phyloP scores from a whole-genome alignment of 2,888 invertebrate genomes.

The Pecten maximus region DNA sequence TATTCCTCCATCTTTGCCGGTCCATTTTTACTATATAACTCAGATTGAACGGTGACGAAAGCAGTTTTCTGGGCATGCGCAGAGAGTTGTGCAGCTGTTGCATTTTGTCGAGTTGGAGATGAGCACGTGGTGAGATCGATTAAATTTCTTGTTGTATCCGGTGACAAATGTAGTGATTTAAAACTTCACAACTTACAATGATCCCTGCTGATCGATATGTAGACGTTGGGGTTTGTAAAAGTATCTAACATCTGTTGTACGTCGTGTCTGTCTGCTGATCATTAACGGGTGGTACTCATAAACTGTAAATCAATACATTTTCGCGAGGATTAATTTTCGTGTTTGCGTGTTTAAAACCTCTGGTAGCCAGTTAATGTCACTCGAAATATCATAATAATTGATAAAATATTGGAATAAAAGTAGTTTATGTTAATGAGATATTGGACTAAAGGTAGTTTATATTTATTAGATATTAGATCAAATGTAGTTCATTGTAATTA shows the following conservation, averaged over 20 bases:
- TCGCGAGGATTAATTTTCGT: not conserved
- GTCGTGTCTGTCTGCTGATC: not conserved
- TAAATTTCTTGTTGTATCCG: not conserved
- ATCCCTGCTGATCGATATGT: not conserved
- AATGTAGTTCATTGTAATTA: too few species aligned
- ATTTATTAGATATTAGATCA: too few species aligned
- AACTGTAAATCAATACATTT: not conserved
- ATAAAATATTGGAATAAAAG: too few species aligned
- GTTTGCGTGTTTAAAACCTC: not conserved
- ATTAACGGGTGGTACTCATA: not conserved
- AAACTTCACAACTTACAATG: not conserved
- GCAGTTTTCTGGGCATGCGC: not conserved
- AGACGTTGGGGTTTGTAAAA: not conserved
- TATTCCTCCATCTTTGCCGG: not conserved
- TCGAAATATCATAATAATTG: too few species aligned
- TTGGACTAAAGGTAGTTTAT: too few species aligned
- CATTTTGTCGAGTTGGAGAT: conserved; percentile 7
- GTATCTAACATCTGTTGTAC: not conserved
- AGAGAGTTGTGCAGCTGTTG: not conserved
- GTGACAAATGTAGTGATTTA: not conserved
- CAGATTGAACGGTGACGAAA: not conserved
- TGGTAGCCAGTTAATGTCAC: too few species aligned
- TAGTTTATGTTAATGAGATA: too few species aligned
- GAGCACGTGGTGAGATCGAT: not conserved
- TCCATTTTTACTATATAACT: not conserved